Conservation (phyloP, 2,797 vertebrate species). For the Rhinella marina region DNA sequence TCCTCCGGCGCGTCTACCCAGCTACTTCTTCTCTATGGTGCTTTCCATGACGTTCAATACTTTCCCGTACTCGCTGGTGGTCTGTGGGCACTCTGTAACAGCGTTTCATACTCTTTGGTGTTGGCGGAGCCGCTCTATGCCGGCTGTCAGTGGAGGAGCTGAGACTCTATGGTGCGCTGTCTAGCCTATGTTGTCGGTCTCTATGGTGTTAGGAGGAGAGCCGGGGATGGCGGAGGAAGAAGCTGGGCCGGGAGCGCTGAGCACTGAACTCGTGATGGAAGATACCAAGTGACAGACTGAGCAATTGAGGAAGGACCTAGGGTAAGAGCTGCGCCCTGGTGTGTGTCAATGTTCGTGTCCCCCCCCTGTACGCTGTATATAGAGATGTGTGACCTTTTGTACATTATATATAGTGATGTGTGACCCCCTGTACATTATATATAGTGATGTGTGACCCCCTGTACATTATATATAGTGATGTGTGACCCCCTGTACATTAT, state of each 20-base stretch:
- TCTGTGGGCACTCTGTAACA: neutral
- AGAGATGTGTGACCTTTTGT: too few species aligned
- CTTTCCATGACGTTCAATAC: neutral
- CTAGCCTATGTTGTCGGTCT: constrained; percentile 16
- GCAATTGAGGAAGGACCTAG: neutral
- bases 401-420: too few species aligned
- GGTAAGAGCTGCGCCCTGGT: neutral
- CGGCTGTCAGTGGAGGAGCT: neutral
- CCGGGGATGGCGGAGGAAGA: constrained; percentile 67
- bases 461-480: too few species aligned
- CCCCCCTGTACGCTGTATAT: neutral
- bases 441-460: too few species aligned
- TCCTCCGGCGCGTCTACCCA: neutral
- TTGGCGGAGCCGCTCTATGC: neutral
- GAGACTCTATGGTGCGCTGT: constrained; percentile 19
- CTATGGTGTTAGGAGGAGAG: constrained; percentile 63
- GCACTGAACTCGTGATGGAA: neutral
- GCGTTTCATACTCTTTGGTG: neutral
- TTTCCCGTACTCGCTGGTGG: neutral
- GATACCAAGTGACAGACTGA: neutral
- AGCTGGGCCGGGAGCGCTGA: neutral
- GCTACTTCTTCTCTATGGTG: neutral
- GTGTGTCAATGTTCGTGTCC: neutral
- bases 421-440: too few species aligned
- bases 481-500: too few species aligned